These are phyloP conservation scores for Anas platyrhynchos DNA, from an alignment of 2,113 vertebrate species.

Conservation along the genomic window DNA sequence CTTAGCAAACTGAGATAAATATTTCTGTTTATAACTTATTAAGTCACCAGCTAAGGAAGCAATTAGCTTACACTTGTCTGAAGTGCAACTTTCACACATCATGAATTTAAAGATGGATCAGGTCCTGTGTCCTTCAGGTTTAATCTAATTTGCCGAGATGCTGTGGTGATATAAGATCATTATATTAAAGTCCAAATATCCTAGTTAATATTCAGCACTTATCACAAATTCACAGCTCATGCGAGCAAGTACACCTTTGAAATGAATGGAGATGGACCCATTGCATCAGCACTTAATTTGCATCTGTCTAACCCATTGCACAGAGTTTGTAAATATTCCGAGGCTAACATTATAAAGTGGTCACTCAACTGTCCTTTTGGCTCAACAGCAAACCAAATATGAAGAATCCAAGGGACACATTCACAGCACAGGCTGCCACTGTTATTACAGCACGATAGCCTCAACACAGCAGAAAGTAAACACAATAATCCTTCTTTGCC, in stretches of 20 bases:
- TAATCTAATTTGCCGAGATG: conserved; percentile 53
- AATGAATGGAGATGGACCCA: not conserved
- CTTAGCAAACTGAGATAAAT: conserved; percentile 42
- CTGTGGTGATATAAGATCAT: conserved; percentile 3
- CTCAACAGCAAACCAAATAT: not conserved
- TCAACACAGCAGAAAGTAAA: not conserved
- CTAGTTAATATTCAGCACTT: conserved; percentile 26
- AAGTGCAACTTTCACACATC: conserved; percentile 63
- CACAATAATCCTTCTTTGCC: not conserved
- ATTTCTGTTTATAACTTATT: conserved; percentile 70
- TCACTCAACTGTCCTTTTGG: not conserved
- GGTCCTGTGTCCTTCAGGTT: conserved; percentile 44
- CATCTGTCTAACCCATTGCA: not conserved
- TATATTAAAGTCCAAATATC: conserved; percentile 2
- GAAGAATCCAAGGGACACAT: not conserved
- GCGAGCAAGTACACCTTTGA: not conserved
- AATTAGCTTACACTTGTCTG: conserved; percentile 69
- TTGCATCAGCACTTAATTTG: not conserved
- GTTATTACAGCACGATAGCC: not conserved
- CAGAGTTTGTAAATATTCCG: not conserved
- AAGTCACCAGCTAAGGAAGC: conserved; percentile 65
- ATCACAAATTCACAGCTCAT: not conserved
- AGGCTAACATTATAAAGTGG: not conserved
- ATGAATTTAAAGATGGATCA: conserved; percentile 64
- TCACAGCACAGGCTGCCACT: not conserved